Conservation (phyloP, 2,888 invertebrate species). For the Encarsia formosa region DNA sequence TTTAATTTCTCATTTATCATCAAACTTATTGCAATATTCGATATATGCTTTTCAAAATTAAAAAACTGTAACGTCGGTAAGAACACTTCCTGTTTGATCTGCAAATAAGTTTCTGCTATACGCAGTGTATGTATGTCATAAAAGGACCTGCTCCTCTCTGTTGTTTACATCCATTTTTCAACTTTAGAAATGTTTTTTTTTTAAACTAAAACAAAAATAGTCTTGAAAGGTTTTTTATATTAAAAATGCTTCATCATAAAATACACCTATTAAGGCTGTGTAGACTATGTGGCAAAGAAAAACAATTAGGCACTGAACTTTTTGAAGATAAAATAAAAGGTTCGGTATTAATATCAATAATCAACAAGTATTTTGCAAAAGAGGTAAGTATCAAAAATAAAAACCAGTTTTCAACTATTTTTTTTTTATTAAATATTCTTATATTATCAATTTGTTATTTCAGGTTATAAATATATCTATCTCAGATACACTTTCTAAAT, state of each 20-base stretch:
- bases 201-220: too few relatives aligned
- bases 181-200: too few relatives aligned
- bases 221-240: too few relatives aligned
- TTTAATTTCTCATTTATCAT: too few relatives aligned
- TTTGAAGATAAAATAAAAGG: slow-evolving; percentile 46
- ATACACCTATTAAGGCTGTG: slow-evolving; percentile 37
- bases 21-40: too few relatives aligned
- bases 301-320: slow-evolving; percentile 44
- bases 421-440: not conserved
- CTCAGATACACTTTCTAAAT: slow-evolving; percentile 42
- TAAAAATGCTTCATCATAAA: slow-evolving; percentile 42
- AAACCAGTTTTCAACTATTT: not conserved
- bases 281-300: slow-evolving; percentile 46
- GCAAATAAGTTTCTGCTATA: too few relatives aligned
- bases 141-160: too few relatives aligned
- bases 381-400: slow-evolving; percentile 36
- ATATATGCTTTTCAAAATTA: too few relatives aligned
- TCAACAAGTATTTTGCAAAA: slow-evolving; percentile 46
- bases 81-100: too few relatives aligned
- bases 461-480: slow-evolving; percentile 45
- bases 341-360: slow-evolving; percentile 44
- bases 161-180: too few relatives aligned
- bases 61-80: too few relatives aligned
- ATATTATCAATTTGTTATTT: slow-evolving; percentile 4
- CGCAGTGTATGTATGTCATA: too few relatives aligned